Evolutionary conservation across 2,113 vertebrate genomes (phyloP).

Genomic region (Triplophysa dalaica): DNA sequence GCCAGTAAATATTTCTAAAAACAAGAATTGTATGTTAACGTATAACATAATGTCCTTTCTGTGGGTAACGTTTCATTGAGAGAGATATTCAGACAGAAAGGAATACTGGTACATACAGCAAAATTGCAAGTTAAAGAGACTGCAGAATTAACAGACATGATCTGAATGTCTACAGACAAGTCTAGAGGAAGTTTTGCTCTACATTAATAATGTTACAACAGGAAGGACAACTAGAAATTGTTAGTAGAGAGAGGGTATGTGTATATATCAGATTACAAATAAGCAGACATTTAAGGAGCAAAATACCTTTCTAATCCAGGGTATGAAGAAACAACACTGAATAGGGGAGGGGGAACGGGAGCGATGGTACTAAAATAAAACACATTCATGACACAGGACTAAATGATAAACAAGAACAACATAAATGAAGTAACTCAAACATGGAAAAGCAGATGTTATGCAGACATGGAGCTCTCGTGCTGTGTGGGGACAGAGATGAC

Average conservation of each 20-base stretch:
- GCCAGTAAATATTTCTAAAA: slow-evolving; percentile 38
- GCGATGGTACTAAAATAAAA: slow-evolving; percentile 91
- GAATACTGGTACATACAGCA: background rate
- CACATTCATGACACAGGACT: slow-evolving; percentile 70
- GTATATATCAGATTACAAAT: background rate
- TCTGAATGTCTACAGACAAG: background rate
- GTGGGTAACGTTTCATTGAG: background rate
- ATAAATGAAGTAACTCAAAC: slow-evolving; percentile 6
- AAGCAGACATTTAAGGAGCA: background rate
- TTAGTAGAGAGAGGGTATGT: background rate
- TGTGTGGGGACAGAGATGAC: background rate
- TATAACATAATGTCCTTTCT: slow-evolving; percentile 29
- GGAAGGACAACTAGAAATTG: background rate
- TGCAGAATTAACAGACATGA: no score
- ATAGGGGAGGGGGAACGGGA: slow-evolving; percentile 89
- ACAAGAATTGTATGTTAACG: slow-evolving; percentile 19
- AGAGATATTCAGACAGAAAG: slow-evolving; percentile 29
- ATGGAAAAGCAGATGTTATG: background rate
- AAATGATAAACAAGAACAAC: slow-evolving; percentile 46
- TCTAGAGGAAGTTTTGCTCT: background rate
- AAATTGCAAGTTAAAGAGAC: no score
- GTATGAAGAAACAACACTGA: slow-evolving; percentile 97
- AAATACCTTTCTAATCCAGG: slow-evolving; percentile 98
- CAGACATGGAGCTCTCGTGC: background rate
- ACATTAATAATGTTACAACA: background rate